A percentile compares a stretch with the other conserved stretches of the same genome.
phyloP scores from a whole-genome alignment of 2,888 invertebrate genomes.

The Tetranychus piercei region DNA sequence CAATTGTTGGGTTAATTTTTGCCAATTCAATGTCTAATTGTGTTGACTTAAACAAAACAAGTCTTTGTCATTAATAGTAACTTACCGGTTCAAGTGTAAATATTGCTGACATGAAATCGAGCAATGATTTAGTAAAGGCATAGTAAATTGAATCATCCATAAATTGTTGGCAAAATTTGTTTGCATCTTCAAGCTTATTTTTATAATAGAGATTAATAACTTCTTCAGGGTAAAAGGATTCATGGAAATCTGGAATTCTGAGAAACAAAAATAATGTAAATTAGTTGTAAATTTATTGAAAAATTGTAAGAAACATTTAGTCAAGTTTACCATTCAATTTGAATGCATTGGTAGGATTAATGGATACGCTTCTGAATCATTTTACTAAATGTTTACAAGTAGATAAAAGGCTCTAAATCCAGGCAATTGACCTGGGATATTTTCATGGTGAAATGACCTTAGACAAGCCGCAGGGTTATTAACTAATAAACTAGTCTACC shows the following conservation, averaged over 20 bases:
- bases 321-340: no score
- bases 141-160: background rate
- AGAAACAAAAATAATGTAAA: background rate
- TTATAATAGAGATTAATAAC: background rate
- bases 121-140: background rate
- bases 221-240: background rate
- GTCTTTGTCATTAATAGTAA: background rate
- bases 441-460: no score
- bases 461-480: no score
- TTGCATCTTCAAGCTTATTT: constrained; percentile 6
- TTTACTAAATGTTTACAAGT: background rate
- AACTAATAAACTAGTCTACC: no score
- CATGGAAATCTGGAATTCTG: background rate
- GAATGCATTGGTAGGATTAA: no score
- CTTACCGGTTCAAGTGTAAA: constrained; percentile 7
- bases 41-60: no score
- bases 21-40: no score
- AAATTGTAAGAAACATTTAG: no score
- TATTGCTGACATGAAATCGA: constrained; percentile 1
- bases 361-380: no score
- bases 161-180: background rate
- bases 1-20: no score
- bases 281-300: no score
- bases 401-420: background rate
- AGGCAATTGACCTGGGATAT: background rate